These are phyloP conservation scores for Campaea margaritaria DNA, from an alignment of 2,888 invertebrate species.

Conservation along the genomic window DNA sequence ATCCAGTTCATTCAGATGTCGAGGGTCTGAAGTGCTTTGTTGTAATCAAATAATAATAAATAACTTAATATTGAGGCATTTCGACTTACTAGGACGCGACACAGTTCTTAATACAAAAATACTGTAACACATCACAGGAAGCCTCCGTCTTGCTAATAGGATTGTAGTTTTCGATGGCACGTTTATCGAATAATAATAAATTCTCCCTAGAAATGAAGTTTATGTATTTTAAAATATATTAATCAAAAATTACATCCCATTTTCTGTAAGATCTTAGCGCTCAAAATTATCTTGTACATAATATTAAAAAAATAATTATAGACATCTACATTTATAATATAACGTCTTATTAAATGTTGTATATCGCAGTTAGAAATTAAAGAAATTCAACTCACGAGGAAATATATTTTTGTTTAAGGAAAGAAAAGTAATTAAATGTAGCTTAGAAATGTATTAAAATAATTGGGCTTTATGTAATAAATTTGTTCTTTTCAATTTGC, in stretches of 20 bases:
- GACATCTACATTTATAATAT: slow-evolving; percentile 5
- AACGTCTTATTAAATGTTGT: slow-evolving; percentile 10
- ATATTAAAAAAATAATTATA: slow-evolving; percentile 3
- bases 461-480: neutral
- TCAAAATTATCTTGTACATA: slow-evolving; percentile 9
- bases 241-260: too few relatives aligned
- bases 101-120: too few relatives aligned
- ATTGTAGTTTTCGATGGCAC: too few relatives aligned
- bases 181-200: too few relatives aligned
- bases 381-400: slow-evolving; percentile 14
- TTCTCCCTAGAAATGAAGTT: too few relatives aligned
- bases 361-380: slow-evolving; percentile 26
- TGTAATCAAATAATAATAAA: neutral
- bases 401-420: slow-evolving; percentile 58
- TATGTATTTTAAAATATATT: too few relatives aligned
- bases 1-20: neutral
- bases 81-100: too few relatives aligned
- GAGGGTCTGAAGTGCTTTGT: neutral
- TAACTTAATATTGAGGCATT: too few relatives aligned
- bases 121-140: too few relatives aligned
- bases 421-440: slow-evolving; percentile 30
- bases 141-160: too few relatives aligned
- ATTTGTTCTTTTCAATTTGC: neutral
- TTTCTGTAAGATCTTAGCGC: slow-evolving; percentile 1
- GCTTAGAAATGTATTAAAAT: slow-evolving; percentile 20